Evolutionary conservation across 2,113 vertebrate genomes (phyloP), one percentile per base, ranked within the genome.

Genomic region (Erinaceus europaeus): DNA sequence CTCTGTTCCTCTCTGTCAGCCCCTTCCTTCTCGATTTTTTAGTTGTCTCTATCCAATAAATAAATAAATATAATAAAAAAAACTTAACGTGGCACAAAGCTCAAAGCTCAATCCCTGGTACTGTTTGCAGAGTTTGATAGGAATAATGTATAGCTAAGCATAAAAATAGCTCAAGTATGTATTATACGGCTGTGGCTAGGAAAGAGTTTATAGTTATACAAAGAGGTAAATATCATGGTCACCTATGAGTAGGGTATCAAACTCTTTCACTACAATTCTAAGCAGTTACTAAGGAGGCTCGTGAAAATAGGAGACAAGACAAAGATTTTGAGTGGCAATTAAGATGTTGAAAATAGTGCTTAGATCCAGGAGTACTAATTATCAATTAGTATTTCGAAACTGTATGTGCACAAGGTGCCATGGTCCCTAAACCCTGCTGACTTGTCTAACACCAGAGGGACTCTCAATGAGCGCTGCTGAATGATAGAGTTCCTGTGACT

Each of bases 401-500:
- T 72, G 27, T 44, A 12, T 38, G 34, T 9, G 32, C 11, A 8
- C 4, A 18, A 88, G 38, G 55, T 40, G 8, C 71, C 25, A 3
- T 34, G 68, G 68, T 52, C 44, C 36, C 40, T 46, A 42, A 46
- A 4, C 17, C 7, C 14, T 6, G 3, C 21, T 75, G 71, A 73
- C 21, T 21, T 74, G 53, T 46, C 11, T 42, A 50, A 61, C 20
- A 55, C n/a, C 67, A 71, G n/a, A 18, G 13, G 2, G 27, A 12
- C 46, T 48, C 36, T 90, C 76, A 78, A 1, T 69, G 65, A 61
- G 89, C 86, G 48, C 2, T 78, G 86, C 44, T 77, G 89, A 94
- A 59, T 67, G 64, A 86, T 48, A 84, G 50, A 89, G 52, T 64
- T 42, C 50, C 57, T 29, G 77, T 89, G 55, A 23, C 46, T 81